Evolutionary conservation across 2,797 vertebrate species (phyloP), one percentile per base, ranked within the genome.

Genomic region (Benthosema pterotum): DNA sequence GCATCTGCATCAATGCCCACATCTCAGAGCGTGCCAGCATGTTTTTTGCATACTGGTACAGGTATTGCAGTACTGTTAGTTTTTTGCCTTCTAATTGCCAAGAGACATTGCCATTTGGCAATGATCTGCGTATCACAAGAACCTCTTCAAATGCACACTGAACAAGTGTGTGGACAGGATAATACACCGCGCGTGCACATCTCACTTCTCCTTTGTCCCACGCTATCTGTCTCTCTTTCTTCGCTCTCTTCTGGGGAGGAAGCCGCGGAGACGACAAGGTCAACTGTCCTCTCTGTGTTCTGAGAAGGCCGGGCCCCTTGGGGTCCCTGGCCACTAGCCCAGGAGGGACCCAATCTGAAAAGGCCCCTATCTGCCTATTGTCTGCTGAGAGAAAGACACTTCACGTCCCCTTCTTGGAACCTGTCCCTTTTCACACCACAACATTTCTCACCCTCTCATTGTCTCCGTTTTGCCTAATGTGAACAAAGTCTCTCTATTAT

Each of bases 301-400:
- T 77, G 52, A 72, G 32, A 78, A 70, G 81, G 70, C 65, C 62
- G 69, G 81, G 70, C 65, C 62, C 28, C 28, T 42, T n/a, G n/a
- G 53, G 32, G 51, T 74, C 80, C 68, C 63, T 86, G 83, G 83
- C 75, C 67, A 63, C 69, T 64, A 77, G 80, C 84, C 84, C 72
- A 43, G 74, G 32, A 50, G 42, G 74, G 32, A 50, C 60, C 57
- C 28, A 13, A 49, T 75, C 71, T 83, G 71, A 80, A 79, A n/a
- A 70, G 62, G 63, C 65, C 52, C 25, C 80, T 86, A 83, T 88
- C 65, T 80, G 72, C 58, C 77, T 67, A 43, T 88, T 87, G 86
- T 89, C 17, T 17, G n/a, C 54, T 42, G 53, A 28, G 57, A 68
- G 65, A 76, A 84, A 83, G 79, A 72, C 71, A 68, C 79, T 84